Evolutionary conservation across 2,888 invertebrate species (phyloP).

Genomic region (Caenorhabditis sp.): DNA sequence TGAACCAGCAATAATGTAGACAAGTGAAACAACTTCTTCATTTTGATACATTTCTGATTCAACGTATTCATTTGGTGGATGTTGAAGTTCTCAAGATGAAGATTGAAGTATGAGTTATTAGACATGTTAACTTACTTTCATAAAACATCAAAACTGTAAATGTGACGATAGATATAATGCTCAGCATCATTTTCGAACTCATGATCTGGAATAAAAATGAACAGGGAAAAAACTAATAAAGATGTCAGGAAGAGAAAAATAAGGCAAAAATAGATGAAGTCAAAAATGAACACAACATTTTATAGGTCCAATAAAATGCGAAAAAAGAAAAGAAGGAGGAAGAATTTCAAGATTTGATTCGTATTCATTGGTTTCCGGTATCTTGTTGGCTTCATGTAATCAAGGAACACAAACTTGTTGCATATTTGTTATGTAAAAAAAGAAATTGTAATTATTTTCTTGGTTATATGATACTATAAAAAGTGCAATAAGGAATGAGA

Average conservation of each 20-base stretch:
- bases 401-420: slow-evolving; percentile 5
- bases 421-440: not conserved
- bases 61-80: no score
- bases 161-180: not conserved
- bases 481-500: slow-evolving; percentile 9
- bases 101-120: no score
- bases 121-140: slow-evolving; percentile 1
- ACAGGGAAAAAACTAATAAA: not conserved
- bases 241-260: not conserved
- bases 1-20: slow-evolving; percentile 21
- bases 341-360: slow-evolving; percentile 2
- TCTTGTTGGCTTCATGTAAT: slow-evolving; percentile 6
- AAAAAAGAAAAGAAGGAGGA: not conserved
- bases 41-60: not conserved
- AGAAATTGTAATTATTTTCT: not conserved
- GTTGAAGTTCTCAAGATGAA: no score
- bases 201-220: not conserved
- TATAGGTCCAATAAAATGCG: slow-evolving; percentile 7
- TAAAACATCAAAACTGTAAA: not conserved
- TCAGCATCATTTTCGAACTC: not conserved
- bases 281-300: not conserved
- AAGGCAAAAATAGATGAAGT: not conserved
- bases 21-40: slow-evolving; percentile 3
- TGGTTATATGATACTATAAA: not conserved
- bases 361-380: slow-evolving; percentile 25